phyloP scores from a whole-genome alignment of 2,113 vertebrate genomes.

The Picathartes gymnocephalus region DNA sequence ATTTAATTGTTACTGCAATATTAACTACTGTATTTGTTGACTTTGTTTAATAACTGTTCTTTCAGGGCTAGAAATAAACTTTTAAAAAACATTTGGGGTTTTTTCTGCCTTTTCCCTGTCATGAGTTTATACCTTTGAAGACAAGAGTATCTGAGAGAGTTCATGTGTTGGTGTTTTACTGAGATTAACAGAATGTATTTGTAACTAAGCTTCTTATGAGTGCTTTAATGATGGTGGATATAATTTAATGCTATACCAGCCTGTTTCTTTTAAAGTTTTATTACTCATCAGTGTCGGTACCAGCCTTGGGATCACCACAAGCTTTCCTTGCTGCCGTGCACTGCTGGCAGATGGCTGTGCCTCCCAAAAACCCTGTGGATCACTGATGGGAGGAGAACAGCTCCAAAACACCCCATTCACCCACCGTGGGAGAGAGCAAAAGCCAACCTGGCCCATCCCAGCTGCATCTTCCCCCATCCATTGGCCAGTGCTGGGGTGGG shows the following conservation, averaged over 20 bases:
- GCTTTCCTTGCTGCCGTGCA: neutral
- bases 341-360: neutral
- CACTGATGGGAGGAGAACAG: neutral
- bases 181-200: neutral
- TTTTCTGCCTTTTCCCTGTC: neutral
- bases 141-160: neutral
- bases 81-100: slow-evolving; percentile 42
- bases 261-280: neutral
- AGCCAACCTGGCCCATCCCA: neutral
- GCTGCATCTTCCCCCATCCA: neutral
- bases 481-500: neutral
- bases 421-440: neutral
- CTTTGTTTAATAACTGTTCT: slow-evolving; percentile 76
- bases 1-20: slow-evolving; percentile 79
- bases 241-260: neutral
- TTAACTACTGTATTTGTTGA: slow-evolving; percentile 81
- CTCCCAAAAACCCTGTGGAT: neutral
- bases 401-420: neutral
- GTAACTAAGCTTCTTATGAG: neutral
- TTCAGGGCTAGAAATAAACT: slow-evolving; percentile 82
- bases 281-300: neutral
- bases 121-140: neutral
- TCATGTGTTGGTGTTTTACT: neutral
- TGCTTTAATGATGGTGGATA: neutral
- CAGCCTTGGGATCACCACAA: neutral